Conservation (phyloP, 2,797 vertebrate genomes). For the Delichon dasypus region DNA sequence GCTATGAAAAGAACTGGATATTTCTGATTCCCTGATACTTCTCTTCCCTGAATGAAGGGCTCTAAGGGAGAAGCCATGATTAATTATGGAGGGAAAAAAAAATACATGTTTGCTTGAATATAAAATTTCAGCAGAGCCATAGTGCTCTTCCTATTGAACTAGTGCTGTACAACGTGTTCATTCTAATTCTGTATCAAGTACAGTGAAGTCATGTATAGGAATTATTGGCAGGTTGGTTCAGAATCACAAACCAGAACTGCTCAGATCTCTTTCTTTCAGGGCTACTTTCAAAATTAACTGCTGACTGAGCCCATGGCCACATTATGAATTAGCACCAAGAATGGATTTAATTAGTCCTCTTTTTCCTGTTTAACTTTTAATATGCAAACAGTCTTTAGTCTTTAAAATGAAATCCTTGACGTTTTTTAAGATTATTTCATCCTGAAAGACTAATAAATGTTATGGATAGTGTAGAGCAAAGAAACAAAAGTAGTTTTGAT, state of each 20-base stretch:
- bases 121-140: not conserved
- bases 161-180: not conserved
- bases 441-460: not conserved
- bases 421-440: not conserved
- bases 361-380: constrained; percentile 7
- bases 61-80: not conserved
- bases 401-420: not conserved
- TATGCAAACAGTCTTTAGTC: not conserved
- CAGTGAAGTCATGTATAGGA: not conserved
- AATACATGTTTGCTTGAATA: not conserved
- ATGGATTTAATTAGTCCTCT: constrained; percentile 17
- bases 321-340: not conserved
- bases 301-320: not conserved
- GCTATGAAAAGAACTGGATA: not conserved
- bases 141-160: not conserved
- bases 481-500: constrained; percentile 31
- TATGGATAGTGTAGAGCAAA: not conserved
- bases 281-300: not conserved
- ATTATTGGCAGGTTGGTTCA: not conserved
- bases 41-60: not conserved
- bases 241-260: not conserved
- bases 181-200: not conserved
- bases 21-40: not conserved
- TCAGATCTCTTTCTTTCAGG: not conserved
- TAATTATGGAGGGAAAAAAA: not conserved